A percentile compares a stretch with the other conserved stretches of the same genome.
Conservation (phyloP, 1,140 invertebrate species). For the Eubasilissa regina region DNA sequence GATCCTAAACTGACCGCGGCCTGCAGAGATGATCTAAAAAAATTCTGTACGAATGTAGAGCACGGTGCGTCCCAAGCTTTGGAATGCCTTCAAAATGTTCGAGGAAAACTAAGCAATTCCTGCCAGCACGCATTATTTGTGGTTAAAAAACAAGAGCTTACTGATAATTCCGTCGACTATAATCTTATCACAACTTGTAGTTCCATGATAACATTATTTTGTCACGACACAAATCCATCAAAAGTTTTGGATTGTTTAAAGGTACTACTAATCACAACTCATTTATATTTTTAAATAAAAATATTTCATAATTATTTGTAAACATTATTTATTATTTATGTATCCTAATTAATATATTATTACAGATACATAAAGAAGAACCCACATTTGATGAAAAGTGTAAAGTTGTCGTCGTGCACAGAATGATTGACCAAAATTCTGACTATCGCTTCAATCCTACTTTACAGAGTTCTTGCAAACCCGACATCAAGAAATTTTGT, state of each 20-base stretch:
- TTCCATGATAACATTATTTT: constrained; percentile 87
- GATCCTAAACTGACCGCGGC: constrained; percentile 85
- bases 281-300: constrained; percentile 26
- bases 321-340: too few relatives aligned
- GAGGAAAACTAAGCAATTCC: constrained; percentile 76
- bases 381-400: constrained; percentile 89
- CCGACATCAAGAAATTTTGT: constrained; percentile 86
- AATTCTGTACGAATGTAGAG: constrained; percentile 80
- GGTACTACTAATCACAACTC: constrained; percentile 61
- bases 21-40: constrained; percentile 85
- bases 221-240: constrained; percentile 78
- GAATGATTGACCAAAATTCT: constrained; percentile 93
- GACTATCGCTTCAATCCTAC: constrained; percentile 94
- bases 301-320: not conserved
- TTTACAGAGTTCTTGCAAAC: constrained; percentile 82
- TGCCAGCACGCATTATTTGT: constrained; percentile 90
- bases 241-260: constrained; percentile 83
- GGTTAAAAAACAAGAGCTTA: constrained; percentile 87
- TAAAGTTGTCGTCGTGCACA: constrained; percentile 86
- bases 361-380: constrained; percentile 85
- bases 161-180: constrained; percentile 90
- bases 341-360: constrained; percentile 63
- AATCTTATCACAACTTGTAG: constrained; percentile 87
- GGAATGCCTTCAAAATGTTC: constrained; percentile 88
- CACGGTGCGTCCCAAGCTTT: constrained; percentile 85